Evolutionary conservation across 2,888 invertebrate genomes (phyloP).

Genomic region (Argynnis bischoffii): DNA sequence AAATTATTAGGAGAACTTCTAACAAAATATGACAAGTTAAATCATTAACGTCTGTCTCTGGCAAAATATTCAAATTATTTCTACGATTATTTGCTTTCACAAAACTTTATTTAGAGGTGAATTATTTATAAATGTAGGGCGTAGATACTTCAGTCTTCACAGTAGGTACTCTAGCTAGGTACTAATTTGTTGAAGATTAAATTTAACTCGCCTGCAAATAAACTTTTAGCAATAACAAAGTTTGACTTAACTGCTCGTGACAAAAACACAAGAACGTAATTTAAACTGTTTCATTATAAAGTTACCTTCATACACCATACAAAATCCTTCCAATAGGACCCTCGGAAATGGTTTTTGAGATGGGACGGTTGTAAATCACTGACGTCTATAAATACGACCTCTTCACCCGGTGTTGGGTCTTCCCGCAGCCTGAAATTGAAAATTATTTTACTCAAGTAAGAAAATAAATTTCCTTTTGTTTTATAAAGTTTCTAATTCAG

Average conservation of each 20-base stretch:
- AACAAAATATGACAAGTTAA: no score
- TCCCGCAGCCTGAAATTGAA: conserved; percentile 63
- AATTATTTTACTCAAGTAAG: not conserved
- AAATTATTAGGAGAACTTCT: no score
- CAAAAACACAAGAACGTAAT: not conserved
- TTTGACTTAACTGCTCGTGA: conserved; percentile 8
- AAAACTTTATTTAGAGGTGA: not conserved
- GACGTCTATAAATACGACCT: conserved; percentile 73
- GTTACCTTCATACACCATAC: conserved; percentile 72
- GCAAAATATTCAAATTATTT: not conserved
- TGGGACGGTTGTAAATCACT: conserved; percentile 71
- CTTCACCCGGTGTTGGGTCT: conserved; percentile 73
- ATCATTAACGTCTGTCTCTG: not conserved
- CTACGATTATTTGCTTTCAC: not conserved
- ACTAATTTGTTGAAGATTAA: conserved; percentile 6
- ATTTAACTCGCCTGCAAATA: conserved; percentile 7
- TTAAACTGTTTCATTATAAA: conserved; percentile 2
- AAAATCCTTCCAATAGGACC: conserved; percentile 74
- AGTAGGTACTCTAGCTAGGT: not conserved
- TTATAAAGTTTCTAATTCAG: no score
- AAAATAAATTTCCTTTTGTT: no score
- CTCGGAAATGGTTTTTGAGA: conserved; percentile 72
- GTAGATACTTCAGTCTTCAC: not conserved
- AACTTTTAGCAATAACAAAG: conserved; percentile 16
- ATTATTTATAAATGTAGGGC: no score